phyloP scores from a whole-genome alignment of 2,888 invertebrate species.

The Nomada fabriciana region DNA sequence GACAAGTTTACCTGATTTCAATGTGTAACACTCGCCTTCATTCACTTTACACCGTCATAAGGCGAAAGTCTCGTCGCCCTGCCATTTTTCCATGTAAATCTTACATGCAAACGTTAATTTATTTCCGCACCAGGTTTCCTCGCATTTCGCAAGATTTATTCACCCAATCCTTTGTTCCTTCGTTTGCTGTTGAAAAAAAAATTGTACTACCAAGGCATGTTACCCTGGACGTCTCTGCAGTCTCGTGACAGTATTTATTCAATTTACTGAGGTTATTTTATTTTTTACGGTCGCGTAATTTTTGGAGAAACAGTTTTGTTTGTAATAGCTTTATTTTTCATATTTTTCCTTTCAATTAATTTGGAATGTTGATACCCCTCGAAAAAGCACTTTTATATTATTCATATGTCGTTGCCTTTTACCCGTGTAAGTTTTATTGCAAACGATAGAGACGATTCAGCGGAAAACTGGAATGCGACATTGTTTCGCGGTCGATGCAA shows the following conservation, averaged over 20 bases:
- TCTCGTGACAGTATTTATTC: not conserved
- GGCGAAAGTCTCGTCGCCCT: conserved; percentile 20
- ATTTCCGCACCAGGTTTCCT: conserved; percentile 16
- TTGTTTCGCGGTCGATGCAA: conserved; percentile 52
- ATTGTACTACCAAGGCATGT: not conserved
- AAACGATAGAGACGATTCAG: conserved; percentile 1
- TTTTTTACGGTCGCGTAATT: not conserved
- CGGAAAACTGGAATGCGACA: conserved; percentile 15
- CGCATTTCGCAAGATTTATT: conserved; percentile 13
- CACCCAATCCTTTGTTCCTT: not conserved
- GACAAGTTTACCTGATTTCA: conserved; percentile 60
- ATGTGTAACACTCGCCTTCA: conserved; percentile 29
- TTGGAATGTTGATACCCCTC: not conserved
- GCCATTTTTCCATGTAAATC: conserved; percentile 34
- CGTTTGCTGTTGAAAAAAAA: not conserved
- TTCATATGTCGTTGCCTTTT: not conserved
- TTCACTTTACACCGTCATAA: conserved; percentile 7
- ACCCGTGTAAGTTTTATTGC: not conserved
- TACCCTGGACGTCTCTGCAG: not conserved
- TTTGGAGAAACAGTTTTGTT: not conserved
- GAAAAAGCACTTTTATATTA: not conserved
- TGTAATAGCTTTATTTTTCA: not conserved
- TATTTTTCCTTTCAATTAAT: not conserved
- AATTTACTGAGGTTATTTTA: not conserved
- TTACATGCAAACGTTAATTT: conserved; percentile 38